A percentile compares a stretch with the other conserved stretches of the same genome.
Conservation (phyloP, 2,888 invertebrate species). For the Drosophila incognita region DNA sequence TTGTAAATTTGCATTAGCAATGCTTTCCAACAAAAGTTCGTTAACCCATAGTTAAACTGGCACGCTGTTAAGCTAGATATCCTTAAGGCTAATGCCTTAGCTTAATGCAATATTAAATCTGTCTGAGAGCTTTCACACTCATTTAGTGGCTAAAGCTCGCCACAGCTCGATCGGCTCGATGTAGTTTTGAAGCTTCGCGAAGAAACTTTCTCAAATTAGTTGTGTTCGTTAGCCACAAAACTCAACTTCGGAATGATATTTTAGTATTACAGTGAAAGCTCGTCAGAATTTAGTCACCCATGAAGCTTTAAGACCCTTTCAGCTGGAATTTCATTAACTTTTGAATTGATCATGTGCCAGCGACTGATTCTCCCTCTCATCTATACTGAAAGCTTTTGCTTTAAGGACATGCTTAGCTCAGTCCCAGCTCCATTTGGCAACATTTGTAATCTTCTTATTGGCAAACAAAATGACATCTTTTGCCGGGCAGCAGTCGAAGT, state of each 20-base stretch:
- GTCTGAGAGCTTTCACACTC: too few relatives aligned
- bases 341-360: not conserved
- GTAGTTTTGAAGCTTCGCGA: not conserved
- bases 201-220: not conserved
- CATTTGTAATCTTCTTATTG: slow-evolving; percentile 63
- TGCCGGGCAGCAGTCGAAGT: slow-evolving; percentile 36
- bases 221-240: too few relatives aligned
- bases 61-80: not conserved
- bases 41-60: not conserved
- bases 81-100: not conserved
- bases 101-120: not conserved
- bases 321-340: not conserved
- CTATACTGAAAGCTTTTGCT: not conserved
- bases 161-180: not conserved
- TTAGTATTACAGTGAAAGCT: not conserved
- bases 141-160: too few relatives aligned
- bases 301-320: not conserved
- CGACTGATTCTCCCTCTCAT: not conserved
- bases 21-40: not conserved
- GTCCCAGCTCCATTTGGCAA: slow-evolving; percentile 11
- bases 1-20: not conserved
- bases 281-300: not conserved
- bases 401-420: not conserved
- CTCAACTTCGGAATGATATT: too few relatives aligned
- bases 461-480: slow-evolving; percentile 61